These are phyloP conservation scores for Sarcophaga caerulescens DNA, from an alignment of 2,888 invertebrate genomes.

Conservation along the genomic window DNA sequence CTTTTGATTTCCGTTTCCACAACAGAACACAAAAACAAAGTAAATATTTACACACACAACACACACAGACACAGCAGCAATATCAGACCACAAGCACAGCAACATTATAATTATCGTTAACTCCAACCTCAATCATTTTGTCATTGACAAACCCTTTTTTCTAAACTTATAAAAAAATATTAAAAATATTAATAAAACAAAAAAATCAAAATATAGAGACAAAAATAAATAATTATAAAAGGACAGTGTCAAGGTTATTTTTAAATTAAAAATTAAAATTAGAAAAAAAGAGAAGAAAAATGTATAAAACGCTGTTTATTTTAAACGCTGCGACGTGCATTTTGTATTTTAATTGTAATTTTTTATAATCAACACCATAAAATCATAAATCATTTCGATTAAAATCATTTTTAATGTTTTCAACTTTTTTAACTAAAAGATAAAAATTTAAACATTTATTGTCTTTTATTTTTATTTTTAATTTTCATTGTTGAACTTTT, in stretches of 20 bases:
- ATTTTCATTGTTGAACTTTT: too few species aligned
- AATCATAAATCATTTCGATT: background rate
- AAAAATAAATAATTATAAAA: conserved; percentile 25
- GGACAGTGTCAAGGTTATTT: conserved; percentile 51
- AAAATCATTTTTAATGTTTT: background rate
- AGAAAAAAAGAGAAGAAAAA: conserved; percentile 10
- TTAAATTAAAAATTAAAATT: conserved; percentile 26
- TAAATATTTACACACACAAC: background rate
- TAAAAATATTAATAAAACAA: background rate
- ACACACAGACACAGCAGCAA: background rate
- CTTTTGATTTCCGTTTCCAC: conserved; percentile 30
- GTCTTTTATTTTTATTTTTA: background rate
- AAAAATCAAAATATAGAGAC: background rate
- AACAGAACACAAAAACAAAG: background rate
- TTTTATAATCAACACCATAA: conserved; percentile 44
- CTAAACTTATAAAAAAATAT: conserved; percentile 30
- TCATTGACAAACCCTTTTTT: conserved; percentile 53
- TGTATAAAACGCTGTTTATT: conserved; percentile 9
- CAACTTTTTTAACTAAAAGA: background rate
- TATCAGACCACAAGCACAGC: background rate
- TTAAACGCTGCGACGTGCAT: background rate
- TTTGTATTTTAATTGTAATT: background rate
- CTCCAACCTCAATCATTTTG: conserved; percentile 11
- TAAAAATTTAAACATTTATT: background rate
- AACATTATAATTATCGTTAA: conserved; percentile 12